Evolutionary conservation across 1,140 invertebrate species (phyloP), one percentile per base, ranked within the genome.

Genomic region (Neomicropteryx cornuta): DNA sequence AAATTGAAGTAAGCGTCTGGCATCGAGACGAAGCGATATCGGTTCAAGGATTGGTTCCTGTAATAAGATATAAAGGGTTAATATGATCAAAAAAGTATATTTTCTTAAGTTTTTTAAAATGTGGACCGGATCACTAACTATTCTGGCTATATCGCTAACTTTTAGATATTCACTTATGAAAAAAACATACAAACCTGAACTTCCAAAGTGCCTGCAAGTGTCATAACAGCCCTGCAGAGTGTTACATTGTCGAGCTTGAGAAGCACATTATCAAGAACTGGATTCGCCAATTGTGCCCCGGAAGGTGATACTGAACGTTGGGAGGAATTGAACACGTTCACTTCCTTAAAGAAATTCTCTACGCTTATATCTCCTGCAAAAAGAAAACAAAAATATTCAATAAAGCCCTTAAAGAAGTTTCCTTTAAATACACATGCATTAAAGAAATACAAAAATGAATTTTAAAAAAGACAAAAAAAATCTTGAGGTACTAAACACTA

Each of bases 291-390:
- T 32, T 49, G 44, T 32, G 45, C 51, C n/a, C 53, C 49, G 1
- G 51, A 36, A 1, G 55, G 54, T 13, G 50, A 51, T n/a, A 38
- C 48, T 21, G 48, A 43, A 8, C 61, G 59, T 6, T 55, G 49
- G 21, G 46, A 49, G 1, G 51, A 37, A n/a, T n/a, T n/a, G n/a
- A n/a, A n/a, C n/a, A n/a, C n/a, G 31, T 53, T 59, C 52, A 60
- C 61, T 41, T 77, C 75, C 51, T 83, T 83, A 62, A 88, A 87
- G 59, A 84, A 83, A 50, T 88, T 90, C 51, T 85, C 80, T 16
- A 88, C 73, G 3, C 70, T 71, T 6, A 91, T 56, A 50, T 83
- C 74, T 38, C 85, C 83, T 72, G 45, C 4, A 62, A 47, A 39
- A 39, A 6, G 22, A 21, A 39, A 39, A 27, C n/a, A n/a, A n/a